Evolutionary conservation across 2,797 vertebrate genomes (phyloP).

Genomic region (Hydrophis major): DNA sequence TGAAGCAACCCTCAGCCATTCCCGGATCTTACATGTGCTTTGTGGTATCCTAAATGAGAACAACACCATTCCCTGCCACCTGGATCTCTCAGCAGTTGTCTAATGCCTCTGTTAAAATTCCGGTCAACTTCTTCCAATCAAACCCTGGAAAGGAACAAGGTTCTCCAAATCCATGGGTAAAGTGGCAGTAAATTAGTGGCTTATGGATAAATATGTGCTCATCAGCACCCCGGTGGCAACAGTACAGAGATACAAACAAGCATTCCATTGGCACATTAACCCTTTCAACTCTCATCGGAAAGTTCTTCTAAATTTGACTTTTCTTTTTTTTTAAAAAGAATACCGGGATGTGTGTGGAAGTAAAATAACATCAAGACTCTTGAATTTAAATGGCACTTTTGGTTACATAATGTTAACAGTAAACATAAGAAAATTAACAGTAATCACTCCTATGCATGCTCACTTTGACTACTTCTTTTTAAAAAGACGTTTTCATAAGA

Average conservation of each 20-base stretch:
- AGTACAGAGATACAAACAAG: conserved; percentile 64
- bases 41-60: conserved; percentile 76
- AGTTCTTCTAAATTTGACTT: conserved; percentile 14
- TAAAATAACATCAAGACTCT: neutral
- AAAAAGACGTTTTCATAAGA: neutral
- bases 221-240: conserved; percentile 80
- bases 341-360: neutral
- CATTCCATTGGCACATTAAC: conserved; percentile 56
- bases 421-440: neutral
- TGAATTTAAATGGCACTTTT: neutral
- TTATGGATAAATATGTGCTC: conserved; percentile 89
- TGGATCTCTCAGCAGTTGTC: conserved; percentile 82
- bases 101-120: conserved; percentile 82
- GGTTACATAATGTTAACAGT: neutral
- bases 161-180: conserved; percentile 84
- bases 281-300: conserved; percentile 29
- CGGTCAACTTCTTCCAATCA: conserved; percentile 88
- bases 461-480: neutral
- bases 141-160: conserved; percentile 79
- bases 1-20: neutral
- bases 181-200: conserved; percentile 89
- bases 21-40: conserved; percentile 68
- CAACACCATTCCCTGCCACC: conserved; percentile 72
- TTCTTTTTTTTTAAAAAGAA: neutral
- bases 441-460: neutral